Base-by-base conservation (phyloP, 2,797 vertebrate species). In the Falco concolor region DNA sequence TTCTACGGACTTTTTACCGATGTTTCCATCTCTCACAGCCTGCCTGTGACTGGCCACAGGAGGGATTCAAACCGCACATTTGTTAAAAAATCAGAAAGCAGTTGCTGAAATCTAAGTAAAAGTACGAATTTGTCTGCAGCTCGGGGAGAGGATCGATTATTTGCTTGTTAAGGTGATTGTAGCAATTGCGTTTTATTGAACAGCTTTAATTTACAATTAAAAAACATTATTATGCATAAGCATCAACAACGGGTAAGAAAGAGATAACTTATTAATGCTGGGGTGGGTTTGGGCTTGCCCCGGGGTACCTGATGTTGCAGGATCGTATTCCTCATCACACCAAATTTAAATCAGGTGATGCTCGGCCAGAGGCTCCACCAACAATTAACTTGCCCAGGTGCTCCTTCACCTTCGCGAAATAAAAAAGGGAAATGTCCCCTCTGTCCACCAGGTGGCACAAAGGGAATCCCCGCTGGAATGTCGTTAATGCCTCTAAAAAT, bases 401-500 rank as follows among this genome's bases (percentile, higher is more conserved):
- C 34, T 86, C 18, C 30, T 34, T 28, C n/a, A 0, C 8, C 36
- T n/a, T 12, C 60, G 5, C 1, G 12, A 72, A 87, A 53, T 5
- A 24, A 67, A 57, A 34, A 18, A 13, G 42, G 81, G 0, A 82
- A 95, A 80, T 93, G 57, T 80, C 10, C 23, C 54, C 21, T 91
- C 83, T 90, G 94, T 93, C 96, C 96, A 93, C 95, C 90, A 97
- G 96, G 81, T 96, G 96, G 96, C 96, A 92, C 12, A 65, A 97
- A 91, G 95, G 57, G 78, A 95, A 94, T 34, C 89, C 2, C 1
- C 1, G 10, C 79, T 75, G 69, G 49, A 49, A 14, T 65, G 18
- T 44, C 44, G 18, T 19, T 16, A 13, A 81, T 20, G 28, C 45
- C 19, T 24, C 5, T 19, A 23, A 25, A 8, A 27, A 19, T 7